Evolutionary conservation across 2,113 vertebrate species (phyloP), one percentile per base, ranked within the genome.

Genomic region (Coregonus clupeaformis): DNA sequence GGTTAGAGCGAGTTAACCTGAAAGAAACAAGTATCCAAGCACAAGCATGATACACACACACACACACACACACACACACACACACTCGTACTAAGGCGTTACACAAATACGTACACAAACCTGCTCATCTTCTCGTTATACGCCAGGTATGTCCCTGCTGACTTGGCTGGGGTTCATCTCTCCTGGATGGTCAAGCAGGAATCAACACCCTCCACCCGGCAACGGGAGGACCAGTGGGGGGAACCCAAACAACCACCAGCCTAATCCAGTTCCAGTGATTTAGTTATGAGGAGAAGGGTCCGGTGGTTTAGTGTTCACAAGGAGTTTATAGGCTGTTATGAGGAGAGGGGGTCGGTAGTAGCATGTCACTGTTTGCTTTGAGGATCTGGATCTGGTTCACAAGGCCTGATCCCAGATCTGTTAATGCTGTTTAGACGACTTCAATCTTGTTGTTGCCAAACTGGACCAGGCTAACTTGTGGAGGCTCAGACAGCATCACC

Each of bases 101-200:
- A 79, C 63, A 25, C n/a, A 68, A 45, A 74, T 47, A 66, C 72
- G 75, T 22, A 71, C 27, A 69, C 76, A 84, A 90, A 91, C 86
- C 92, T 92, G 90, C 79, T 82, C 72, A 27, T 71, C 77, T 77
- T 77, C 86, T 92, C 76, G 0, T 86, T 88, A 92, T 91, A 88
- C 87, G 77, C 66, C 80, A 22, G 12, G 13, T 0, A 3, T 24
- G 67, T 67, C 76, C 69, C 68, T 68, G 49, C 68, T n/a, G 68
- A 79, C 59, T 69, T 4, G 4, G 6, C 32, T 36, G 32, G 32
- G 32, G 6, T 36, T 9, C 32, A 36, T 9, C 6, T 78, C 70
- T 71, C 66, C 52, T 59, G 13, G 70, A 55, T 72, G 76, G 32
- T 36, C 32, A 36, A 6, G 32, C 32, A 36, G 32, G 32, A 36